Conservation (phyloP, 1,140 invertebrate species). For the Cyclargus thomasi region DNA sequence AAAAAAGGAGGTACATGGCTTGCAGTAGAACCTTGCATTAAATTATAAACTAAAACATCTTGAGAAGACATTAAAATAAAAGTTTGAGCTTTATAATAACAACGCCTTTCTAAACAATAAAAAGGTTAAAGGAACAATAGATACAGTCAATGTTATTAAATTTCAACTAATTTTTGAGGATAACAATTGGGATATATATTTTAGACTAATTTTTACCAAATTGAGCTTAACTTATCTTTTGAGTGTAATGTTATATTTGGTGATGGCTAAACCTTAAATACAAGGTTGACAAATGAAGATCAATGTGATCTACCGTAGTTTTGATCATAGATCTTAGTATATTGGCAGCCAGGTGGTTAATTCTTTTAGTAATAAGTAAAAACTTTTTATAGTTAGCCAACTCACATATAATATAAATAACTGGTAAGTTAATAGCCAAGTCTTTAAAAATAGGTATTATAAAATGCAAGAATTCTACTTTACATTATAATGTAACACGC, state of each 20-base stretch:
- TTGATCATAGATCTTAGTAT: background rate
- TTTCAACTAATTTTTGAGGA: background rate
- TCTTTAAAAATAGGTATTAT: background rate
- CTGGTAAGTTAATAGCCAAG: too few relatives aligned
- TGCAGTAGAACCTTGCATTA: slow-evolving; percentile 43
- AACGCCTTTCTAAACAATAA: background rate
- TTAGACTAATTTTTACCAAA: too few relatives aligned
- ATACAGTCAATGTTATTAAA: background rate
- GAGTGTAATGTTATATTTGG: background rate
- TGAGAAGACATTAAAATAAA: background rate
- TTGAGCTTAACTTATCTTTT: too few relatives aligned
- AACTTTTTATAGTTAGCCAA: background rate
- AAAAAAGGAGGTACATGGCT: slow-evolving; percentile 49
- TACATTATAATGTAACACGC: slow-evolving; percentile 4
- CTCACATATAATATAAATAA: background rate
- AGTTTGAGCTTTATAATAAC: background rate
- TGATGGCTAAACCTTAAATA: background rate
- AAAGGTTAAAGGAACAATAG: background rate
- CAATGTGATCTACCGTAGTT: background rate
- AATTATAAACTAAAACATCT: slow-evolving; percentile 8
- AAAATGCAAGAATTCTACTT: slow-evolving; percentile 12
- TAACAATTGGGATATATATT: too few relatives aligned
- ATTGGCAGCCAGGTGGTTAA: background rate
- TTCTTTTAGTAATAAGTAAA: background rate
- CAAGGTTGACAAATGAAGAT: slow-evolving; percentile 2